Evolutionary conservation across 1,140 invertebrate species (phyloP).

Genomic region (Pseudomyrmex cubaensis): DNA sequence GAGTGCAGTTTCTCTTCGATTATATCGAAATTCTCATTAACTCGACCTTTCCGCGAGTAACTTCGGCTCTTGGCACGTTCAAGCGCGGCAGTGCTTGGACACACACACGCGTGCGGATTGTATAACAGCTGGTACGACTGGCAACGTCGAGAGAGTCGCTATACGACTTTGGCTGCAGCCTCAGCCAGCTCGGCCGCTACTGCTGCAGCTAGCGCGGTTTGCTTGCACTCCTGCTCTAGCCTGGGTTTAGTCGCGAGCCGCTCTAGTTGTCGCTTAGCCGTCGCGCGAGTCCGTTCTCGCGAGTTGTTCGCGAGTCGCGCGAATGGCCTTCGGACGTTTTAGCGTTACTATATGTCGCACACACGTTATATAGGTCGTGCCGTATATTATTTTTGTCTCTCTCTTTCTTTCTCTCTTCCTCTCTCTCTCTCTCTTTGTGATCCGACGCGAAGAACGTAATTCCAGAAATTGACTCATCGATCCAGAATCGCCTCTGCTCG

Average conservation of each 20-base stretch:
- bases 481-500: too few relatives aligned
- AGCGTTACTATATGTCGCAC: neutral
- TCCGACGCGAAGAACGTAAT: too few relatives aligned
- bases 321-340: neutral
- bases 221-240: constrained; percentile 53
- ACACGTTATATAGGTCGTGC: constrained; percentile 3
- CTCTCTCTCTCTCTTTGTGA: neutral
- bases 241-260: constrained; percentile 32
- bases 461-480: too few relatives aligned
- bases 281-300: constrained; percentile 17
- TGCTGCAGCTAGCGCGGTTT: constrained; percentile 39
- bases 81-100: neutral
- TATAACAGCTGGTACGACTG: constrained; percentile 61
- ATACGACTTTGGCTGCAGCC: constrained; percentile 40
- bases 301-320: constrained; percentile 28
- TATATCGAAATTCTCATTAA: neutral
- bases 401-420: neutral
- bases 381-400: neutral
- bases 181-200: constrained; percentile 25
- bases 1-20: neutral
- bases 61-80: constrained; percentile 13
- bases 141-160: constrained; percentile 56
- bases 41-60: neutral
- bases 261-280: constrained; percentile 66
- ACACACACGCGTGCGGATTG: constrained; percentile 56